These are phyloP conservation scores for Dryomyza anilis DNA, from an alignment of 2,888 invertebrate genomes.

Conservation along the genomic window DNA sequence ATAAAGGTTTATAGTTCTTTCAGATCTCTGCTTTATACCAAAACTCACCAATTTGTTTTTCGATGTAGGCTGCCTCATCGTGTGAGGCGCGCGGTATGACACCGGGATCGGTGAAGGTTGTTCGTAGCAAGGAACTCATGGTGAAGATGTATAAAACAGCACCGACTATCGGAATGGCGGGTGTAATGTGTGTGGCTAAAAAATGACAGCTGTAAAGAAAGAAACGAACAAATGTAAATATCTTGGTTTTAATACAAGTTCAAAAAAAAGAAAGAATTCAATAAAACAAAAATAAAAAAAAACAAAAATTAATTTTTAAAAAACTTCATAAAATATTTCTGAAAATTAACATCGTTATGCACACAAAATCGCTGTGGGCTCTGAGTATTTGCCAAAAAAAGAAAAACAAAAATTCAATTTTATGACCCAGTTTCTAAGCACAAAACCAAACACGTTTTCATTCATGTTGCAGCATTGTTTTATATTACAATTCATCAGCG, in stretches of 20 bases:
- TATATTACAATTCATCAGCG: slow-evolving; percentile 1
- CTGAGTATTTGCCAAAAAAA: no score
- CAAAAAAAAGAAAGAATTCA: background rate
- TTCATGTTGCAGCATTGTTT: slow-evolving; percentile 12
- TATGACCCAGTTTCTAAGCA: background rate
- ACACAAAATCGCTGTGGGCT: background rate
- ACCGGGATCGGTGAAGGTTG: slow-evolving; percentile 92
- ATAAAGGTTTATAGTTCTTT: no score
- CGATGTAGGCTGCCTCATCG: slow-evolving; percentile 88
- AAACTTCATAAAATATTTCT: no score
- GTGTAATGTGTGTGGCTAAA: slow-evolving; percentile 84
- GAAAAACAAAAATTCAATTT: no score
- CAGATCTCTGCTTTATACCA: no score
- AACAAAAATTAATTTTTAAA: no score
- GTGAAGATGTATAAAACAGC: slow-evolving; percentile 89
- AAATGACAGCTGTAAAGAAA: slow-evolving; percentile 79
- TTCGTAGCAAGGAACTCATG: slow-evolving; percentile 90
- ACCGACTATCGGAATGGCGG: slow-evolving; percentile 91
- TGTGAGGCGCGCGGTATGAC: slow-evolving; percentile 87
- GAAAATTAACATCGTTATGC: no score
- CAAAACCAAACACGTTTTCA: background rate
- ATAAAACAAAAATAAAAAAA: background rate
- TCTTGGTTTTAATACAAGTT: no score
- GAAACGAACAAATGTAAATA: background rate
- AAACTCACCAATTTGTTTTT: slow-evolving; percentile 81